Conservation (phyloP, 2,888 invertebrate genomes). For the Drosophila leonis region DNA sequence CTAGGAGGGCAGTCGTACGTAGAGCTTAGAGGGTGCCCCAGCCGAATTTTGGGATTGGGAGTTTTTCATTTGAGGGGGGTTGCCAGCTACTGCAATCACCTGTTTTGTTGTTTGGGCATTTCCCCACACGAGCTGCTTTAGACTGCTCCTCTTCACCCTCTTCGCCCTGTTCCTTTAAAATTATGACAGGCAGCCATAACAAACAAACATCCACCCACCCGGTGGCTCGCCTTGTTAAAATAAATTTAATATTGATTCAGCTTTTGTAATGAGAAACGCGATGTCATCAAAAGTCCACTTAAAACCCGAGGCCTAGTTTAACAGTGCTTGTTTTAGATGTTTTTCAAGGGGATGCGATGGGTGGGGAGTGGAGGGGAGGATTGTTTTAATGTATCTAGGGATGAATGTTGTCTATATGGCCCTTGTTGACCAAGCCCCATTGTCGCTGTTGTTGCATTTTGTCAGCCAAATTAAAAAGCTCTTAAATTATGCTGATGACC, state of each 20-base stretch:
- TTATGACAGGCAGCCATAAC: constrained; percentile 54
- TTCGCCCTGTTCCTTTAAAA: constrained; percentile 4
- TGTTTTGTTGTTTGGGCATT: constrained; percentile 41
- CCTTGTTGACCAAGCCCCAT: constrained; percentile 56
- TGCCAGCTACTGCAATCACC: constrained; percentile 49
- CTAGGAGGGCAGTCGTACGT: constrained; percentile 48
- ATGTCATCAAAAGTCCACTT: constrained; percentile 65
- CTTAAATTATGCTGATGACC: constrained; percentile 80
- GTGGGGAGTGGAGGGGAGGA: not conserved
- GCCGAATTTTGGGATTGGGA: not conserved
- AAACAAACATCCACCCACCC: constrained; percentile 42
- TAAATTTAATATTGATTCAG: constrained; percentile 81
- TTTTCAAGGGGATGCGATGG: not conserved
- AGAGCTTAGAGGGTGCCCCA: not conserved
- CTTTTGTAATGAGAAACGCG: constrained; percentile 79
- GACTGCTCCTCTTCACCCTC: not conserved
- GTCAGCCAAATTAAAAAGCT: constrained; percentile 76
- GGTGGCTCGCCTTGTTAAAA: constrained; percentile 48
- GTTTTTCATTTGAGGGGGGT: constrained; percentile 9
- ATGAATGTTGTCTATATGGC: constrained; percentile 51
- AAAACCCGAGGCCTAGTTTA: constrained; percentile 64
- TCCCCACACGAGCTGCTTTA: constrained; percentile 39
- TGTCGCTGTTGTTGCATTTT: constrained; percentile 76
- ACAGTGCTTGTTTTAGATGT: constrained; percentile 48
- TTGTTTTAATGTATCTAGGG: constrained; percentile 27